Evolutionary conservation across 2,888 invertebrate species (phyloP), one percentile per base, ranked within the genome.

Genomic region (Lycophotia porphyrea): DNA sequence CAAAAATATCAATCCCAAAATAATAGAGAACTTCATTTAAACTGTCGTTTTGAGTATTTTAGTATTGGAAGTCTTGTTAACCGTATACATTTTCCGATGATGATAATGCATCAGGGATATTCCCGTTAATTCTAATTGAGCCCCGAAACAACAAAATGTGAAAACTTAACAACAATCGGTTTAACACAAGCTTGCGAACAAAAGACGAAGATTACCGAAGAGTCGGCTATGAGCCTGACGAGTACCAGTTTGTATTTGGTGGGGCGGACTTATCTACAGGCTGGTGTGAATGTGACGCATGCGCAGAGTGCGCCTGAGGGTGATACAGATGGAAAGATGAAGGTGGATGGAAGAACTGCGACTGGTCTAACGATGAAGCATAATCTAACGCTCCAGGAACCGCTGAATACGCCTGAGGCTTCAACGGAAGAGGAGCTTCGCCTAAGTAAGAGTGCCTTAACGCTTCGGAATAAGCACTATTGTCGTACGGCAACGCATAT

Each of bases 291-390:
- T 96, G 96, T 55, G 96, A 91, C n/a, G 95, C 89, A 74, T 96
- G 96, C 34, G 95, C 93, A 1, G 95, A 87, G 80, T 96, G 96
- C 67, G 96, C 94, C 85, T 96, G 96, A 24, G 98, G 98, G 93
- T 99, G 99, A 93, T 99, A 99, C 61, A 99, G 97, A 94, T 99
- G 99, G 93, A 99, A 99, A 69, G 99, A 98, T 34, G 98, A 97
- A 66, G 96, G 95, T 52, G 96, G 96, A 92, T 98, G 98, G 96
- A 98, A 99, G 93, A 98, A 98, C 93, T 98, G 98, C 13, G 98
- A 97, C 94, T 98, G 98, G 91, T 98, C 98, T 83, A 97, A 94
- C 42, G 97, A 94, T 85, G 98, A 97, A 4, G 97, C 97, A 76
- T 98, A 97, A 78, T 97, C 97, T 69, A 98, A 97, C 21, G 97